Conservation (phyloP, 2,888 invertebrate genomes). For the Lysandra coridon region DNA sequence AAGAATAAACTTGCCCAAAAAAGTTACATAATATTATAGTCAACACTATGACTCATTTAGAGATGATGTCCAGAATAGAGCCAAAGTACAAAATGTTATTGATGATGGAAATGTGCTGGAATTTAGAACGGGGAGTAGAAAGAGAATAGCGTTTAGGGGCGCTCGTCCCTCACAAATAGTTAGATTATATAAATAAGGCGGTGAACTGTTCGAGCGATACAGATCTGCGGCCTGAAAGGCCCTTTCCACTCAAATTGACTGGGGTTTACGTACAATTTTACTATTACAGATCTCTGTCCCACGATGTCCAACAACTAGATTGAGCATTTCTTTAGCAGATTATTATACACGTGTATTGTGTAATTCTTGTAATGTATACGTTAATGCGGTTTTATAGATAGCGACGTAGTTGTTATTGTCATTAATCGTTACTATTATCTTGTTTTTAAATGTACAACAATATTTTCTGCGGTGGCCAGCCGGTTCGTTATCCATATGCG, state of each 20-base stretch:
- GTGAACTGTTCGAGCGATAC: slow-evolving; percentile 69
- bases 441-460: slow-evolving; percentile 11
- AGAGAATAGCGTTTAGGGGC: slow-evolving; percentile 61
- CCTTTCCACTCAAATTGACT: slow-evolving; percentile 66
- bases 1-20: too few relatives aligned
- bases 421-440: neutral
- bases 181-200: slow-evolving; percentile 80
- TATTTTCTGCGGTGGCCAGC: neutral
- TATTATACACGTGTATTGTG: neutral
- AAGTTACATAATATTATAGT: neutral
- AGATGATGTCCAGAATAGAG: neutral
- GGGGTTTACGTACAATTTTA: slow-evolving; percentile 66
- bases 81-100: neutral
- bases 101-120: slow-evolving; percentile 16
- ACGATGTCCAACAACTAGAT: neutral
- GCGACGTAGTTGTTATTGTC: neutral
- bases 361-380: neutral
- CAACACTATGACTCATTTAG: neutral
- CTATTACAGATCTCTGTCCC: slow-evolving; percentile 5
- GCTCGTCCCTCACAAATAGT: slow-evolving; percentile 76
- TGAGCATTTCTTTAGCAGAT: neutral
- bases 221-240: slow-evolving; percentile 63
- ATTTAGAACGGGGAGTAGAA: slow-evolving; percentile 30
- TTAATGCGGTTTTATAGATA: neutral
- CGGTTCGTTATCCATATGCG: neutral